Evolutionary conservation across 2,797 vertebrate species (phyloP).

Genomic region (Epinephelus coioides): DNA sequence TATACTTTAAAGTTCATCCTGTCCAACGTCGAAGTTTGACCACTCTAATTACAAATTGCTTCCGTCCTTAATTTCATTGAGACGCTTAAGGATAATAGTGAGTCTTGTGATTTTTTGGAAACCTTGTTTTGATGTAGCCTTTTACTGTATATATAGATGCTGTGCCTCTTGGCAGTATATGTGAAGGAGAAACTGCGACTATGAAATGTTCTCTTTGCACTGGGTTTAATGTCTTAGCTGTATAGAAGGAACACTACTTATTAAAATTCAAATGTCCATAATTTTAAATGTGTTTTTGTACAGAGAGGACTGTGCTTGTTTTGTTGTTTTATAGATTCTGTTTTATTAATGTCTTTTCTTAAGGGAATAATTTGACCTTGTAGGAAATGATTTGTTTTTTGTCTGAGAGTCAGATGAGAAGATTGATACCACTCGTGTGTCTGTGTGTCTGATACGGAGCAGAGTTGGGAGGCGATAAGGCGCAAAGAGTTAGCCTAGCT

Average conservation of each 20-base stretch:
- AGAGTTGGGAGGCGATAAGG: neutral
- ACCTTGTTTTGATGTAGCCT: conserved; percentile 54
- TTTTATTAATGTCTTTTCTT: conserved; percentile 39
- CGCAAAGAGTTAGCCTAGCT: neutral
- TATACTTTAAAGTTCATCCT: conserved; percentile 10
- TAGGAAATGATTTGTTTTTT: conserved; percentile 5
- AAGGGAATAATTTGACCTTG: conserved; percentile 9
- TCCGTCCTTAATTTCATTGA: neutral
- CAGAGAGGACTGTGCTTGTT: conserved; percentile 36
- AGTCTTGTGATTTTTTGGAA: conserved; percentile 19
- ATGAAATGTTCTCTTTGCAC: conserved; percentile 84
- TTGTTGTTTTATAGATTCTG: conserved; percentile 17
- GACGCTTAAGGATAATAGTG: neutral
- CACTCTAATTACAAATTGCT: neutral
- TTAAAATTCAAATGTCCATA: conserved; percentile 36
- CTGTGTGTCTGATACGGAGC: neutral
- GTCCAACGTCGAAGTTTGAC: neutral
- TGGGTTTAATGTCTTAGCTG: conserved; percentile 76
- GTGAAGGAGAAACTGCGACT: conserved; percentile 73
- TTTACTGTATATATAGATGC: conserved; percentile 68
- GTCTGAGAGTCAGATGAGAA: conserved; percentile 5
- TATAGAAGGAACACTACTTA: conserved; percentile 72
- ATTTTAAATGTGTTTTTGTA: conserved; percentile 55
- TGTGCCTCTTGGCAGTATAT: conserved; percentile 49
- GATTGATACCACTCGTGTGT: neutral